Base-by-base conservation (phyloP, 2,888 invertebrate species). In the Allacma fusca region DNA sequence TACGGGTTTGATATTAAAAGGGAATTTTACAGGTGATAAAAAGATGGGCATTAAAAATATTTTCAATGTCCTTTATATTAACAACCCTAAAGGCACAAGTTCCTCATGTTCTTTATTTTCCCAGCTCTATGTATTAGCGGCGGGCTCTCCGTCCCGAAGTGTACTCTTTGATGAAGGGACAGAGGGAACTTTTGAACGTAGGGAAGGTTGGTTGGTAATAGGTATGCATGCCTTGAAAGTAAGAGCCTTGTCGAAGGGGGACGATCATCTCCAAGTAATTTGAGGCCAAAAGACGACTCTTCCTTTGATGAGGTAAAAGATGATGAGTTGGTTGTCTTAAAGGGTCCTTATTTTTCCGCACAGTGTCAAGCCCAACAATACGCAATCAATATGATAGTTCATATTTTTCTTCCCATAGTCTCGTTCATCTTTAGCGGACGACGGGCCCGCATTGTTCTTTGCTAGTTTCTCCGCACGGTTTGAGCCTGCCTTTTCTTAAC, bases 321-420 rank as follows among this genome's bases (percentile, higher is more conserved):
- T 73, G 72, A 77, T 65, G 77, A 69, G 69, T 67, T 74, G 77
- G 73, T 77, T 77, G 77, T 77, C 77, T 77, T 77, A 77, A 21
- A 75, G 28, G 64, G 70, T 76, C 59, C 65, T 57, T 50, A 71
- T 77, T 23, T 72, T 67, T 59, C 62, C 40, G 62, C 74, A 23
- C 34, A 69, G 65, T 24, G 44, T 44, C 24, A 29, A 71, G 34
- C 68, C 59, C 57, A 80, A 80, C 79, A 80, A 80, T 80, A 78
- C 77, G 79, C 79, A 80, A 80, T 80, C 79, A 80, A 80, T 80
- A 77, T 77, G 78, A 76, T 71, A 74, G 65, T 65, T 77, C 64
- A 65, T 70, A 43, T 71, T 64, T 44, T 77, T 69, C 34, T 50
- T 50, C 50, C 50, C 57, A 64, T 64, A 78, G 70, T 78, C 5